phyloP scores from a whole-genome alignment of 1,140 invertebrate species.

The Drosophila pallidifrons region DNA sequence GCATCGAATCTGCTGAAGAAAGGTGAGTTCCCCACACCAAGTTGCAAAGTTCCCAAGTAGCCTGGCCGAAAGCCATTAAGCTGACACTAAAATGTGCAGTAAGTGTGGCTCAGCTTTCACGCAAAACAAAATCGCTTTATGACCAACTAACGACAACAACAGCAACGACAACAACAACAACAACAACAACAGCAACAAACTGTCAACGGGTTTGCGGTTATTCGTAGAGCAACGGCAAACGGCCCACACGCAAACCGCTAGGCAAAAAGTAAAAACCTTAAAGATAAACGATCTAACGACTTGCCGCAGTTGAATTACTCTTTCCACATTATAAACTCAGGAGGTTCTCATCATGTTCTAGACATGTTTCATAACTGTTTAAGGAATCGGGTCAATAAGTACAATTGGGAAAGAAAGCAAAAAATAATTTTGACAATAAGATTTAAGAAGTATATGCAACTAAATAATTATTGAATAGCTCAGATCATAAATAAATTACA shows the following conservation, averaged over 20 bases:
- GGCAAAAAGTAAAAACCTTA: constrained; percentile 42
- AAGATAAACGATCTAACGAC: constrained; percentile 18
- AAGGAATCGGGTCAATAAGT: not conserved
- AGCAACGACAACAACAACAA: constrained; percentile 50
- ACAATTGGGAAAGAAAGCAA: not conserved
- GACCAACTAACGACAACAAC: constrained; percentile 57
- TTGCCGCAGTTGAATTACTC: not conserved
- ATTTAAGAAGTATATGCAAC: too few species aligned
- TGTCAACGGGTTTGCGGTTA: constrained; percentile 75
- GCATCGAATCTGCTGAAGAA: constrained; percentile 91
- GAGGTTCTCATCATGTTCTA: not conserved
- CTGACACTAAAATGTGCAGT: constrained; percentile 82
- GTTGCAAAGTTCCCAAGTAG: constrained; percentile 60
- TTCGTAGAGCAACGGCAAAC: constrained; percentile 34
- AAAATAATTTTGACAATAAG: too few species aligned
- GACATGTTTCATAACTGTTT: not conserved
- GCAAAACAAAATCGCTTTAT: constrained; percentile 83
- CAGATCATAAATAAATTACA: too few species aligned
- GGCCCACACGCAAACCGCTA: constrained; percentile 77
- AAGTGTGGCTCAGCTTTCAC: constrained; percentile 82
- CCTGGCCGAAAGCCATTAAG: constrained; percentile 73
- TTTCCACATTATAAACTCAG: not conserved
- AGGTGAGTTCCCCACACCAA: constrained; percentile 87
- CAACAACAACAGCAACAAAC: constrained; percentile 65
- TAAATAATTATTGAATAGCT: too few species aligned